Percentiles rank a stretch among this genome's conserved stretches.
phyloP scores from a whole-genome alignment of 2,797 vertebrate genomes.

The Chelon labrosus region DNA sequence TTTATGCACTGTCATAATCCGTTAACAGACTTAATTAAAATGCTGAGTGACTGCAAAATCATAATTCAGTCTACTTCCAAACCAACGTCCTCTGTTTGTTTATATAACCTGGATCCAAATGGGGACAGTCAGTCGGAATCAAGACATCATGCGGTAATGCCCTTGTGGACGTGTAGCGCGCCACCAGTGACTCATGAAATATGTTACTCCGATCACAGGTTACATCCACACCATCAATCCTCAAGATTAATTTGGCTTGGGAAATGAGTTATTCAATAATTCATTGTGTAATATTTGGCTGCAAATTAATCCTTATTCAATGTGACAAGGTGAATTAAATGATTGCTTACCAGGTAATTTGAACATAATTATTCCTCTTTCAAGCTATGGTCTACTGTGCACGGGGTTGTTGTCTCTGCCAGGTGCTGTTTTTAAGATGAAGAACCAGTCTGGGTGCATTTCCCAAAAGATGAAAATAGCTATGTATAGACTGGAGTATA shows the following conservation, averaged over 20 bases:
- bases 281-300: slow-evolving; percentile 82
- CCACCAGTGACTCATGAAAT: slow-evolving; percentile 71
- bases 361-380: slow-evolving; percentile 81
- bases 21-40: slow-evolving; percentile 78
- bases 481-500: slow-evolving; percentile 63
- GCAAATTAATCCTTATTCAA: slow-evolving; percentile 84
- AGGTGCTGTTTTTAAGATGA: slow-evolving; percentile 67
- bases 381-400: slow-evolving; percentile 49
- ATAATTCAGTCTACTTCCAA: slow-evolving; percentile 49
- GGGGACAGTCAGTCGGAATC: slow-evolving; percentile 68
- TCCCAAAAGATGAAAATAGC: slow-evolving; percentile 67
- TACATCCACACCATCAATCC: slow-evolving; percentile 81
- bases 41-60: slow-evolving; percentile 58
- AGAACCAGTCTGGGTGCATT: slow-evolving; percentile 50
- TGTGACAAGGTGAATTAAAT: slow-evolving; percentile 81
- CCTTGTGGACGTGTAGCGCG: slow-evolving; percentile 45
- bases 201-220: slow-evolving; percentile 72
- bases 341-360: slow-evolving; percentile 83
- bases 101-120: slow-evolving; percentile 61
- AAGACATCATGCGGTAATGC: slow-evolving; percentile 71
- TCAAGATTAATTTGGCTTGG: slow-evolving; percentile 80
- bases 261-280: slow-evolving; percentile 84
- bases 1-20: slow-evolving; percentile 64
- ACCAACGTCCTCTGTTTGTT: slow-evolving; percentile 57
- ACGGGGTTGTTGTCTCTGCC: slow-evolving; percentile 50